These are phyloP conservation scores for Octopus sinensis DNA, from an alignment of 1,140 invertebrate species.

Conservation along the genomic window DNA sequence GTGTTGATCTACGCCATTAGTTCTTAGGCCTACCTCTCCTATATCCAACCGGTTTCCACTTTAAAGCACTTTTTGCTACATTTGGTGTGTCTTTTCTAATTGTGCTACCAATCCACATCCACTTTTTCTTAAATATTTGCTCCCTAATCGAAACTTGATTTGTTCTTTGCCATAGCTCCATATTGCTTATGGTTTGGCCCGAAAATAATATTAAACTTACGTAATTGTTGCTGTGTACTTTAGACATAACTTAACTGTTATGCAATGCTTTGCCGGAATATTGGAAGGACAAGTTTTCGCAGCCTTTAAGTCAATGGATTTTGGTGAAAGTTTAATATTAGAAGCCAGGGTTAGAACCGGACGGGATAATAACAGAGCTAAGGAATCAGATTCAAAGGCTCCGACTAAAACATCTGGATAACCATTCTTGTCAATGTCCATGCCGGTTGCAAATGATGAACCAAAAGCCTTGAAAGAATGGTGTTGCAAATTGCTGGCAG, in stretches of 20 bases:
- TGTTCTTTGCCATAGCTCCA: no score
- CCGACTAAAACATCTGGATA: slow-evolving; percentile 54
- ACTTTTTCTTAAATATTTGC: no score
- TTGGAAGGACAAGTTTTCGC: slow-evolving; percentile 22
- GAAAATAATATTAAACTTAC: neutral
- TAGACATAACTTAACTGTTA: slow-evolving; percentile 38
- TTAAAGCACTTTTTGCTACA: no score
- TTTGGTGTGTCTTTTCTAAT: no score
- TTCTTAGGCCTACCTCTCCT: no score
- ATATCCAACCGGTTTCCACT: no score
- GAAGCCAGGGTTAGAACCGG: slow-evolving; percentile 65
- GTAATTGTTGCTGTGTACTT: slow-evolving; percentile 36
- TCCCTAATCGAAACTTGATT: no score
- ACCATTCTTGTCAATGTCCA: slow-evolving; percentile 49
- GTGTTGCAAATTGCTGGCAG: slow-evolving; percentile 33
- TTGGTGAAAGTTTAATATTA: slow-evolving; percentile 25
- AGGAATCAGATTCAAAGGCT: slow-evolving; percentile 41
- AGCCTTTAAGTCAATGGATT: slow-evolving; percentile 28
- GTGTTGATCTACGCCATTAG: no score
- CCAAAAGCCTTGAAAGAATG: slow-evolving; percentile 37
- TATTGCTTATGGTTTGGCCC: no score
- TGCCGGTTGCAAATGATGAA: slow-evolving; percentile 43
- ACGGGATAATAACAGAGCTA: slow-evolving; percentile 66
- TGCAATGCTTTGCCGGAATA: slow-evolving; percentile 26
- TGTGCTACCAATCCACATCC: no score